A percentile compares a stretch with the other conserved stretches of the same genome.
Evolutionary conservation across 1,140 invertebrate species (phyloP).

Genomic region (Drosophila burlai): DNA sequence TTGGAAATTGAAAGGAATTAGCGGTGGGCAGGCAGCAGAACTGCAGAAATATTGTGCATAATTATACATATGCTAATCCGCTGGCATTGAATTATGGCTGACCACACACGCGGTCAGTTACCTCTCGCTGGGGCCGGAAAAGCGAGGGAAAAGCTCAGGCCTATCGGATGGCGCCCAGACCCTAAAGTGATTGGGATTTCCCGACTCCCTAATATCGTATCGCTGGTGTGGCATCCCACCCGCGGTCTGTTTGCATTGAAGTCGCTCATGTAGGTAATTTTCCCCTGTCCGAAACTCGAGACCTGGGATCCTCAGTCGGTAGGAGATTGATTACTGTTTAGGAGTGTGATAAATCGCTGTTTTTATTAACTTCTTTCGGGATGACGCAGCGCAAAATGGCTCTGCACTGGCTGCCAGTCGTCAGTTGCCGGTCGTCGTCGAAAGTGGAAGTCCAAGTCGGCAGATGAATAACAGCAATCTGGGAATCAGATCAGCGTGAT

Average conservation of each 20-base stretch:
- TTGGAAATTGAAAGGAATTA: slow-evolving; percentile 80
- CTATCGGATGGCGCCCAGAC: slow-evolving; percentile 19
- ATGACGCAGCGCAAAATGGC: slow-evolving; percentile 64
- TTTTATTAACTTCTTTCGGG: slow-evolving; percentile 82
- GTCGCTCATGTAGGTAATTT: slow-evolving; percentile 78
- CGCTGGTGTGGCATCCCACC: slow-evolving; percentile 40
- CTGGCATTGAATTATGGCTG: slow-evolving; percentile 54
- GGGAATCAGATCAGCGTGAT: slow-evolving; percentile 83
- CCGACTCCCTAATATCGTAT: not conserved
- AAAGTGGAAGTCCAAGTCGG: slow-evolving; percentile 10
- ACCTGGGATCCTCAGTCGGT: slow-evolving; percentile 35
- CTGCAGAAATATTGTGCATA: slow-evolving; percentile 76
- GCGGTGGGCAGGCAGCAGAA: slow-evolving; percentile 43
- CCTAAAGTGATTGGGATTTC: slow-evolving; percentile 21
- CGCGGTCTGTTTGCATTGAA: slow-evolving; percentile 69
- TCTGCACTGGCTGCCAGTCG: slow-evolving; percentile 1
- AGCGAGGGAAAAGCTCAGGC: slow-evolving; percentile 2
- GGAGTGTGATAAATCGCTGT: slow-evolving; percentile 84
- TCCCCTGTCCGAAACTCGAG: slow-evolving; percentile 12
- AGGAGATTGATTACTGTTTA: slow-evolving; percentile 76
- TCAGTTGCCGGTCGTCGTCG: slow-evolving; percentile 11
- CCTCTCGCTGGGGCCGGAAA: slow-evolving; percentile 2
- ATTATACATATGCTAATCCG: slow-evolving; percentile 81
- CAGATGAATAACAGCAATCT: slow-evolving; percentile 64
- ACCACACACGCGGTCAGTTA: slow-evolving; percentile 44